Conservation (phyloP, 2,797 vertebrate species). For the Tauraco hartlaubi region DNA sequence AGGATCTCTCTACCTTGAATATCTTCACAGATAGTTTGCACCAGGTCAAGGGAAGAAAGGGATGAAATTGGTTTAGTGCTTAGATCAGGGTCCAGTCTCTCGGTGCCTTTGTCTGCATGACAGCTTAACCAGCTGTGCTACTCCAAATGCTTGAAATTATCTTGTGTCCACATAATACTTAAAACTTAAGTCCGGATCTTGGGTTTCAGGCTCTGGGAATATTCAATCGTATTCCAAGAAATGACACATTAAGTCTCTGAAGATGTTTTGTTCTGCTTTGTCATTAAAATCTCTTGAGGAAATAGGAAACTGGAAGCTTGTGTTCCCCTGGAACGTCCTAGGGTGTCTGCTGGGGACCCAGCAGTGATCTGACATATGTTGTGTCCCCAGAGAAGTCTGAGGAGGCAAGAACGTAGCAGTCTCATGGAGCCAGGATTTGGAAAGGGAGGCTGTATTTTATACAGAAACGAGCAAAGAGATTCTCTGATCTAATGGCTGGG, state of each 20-base stretch:
- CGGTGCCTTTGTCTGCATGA: background rate
- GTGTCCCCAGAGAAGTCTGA: background rate
- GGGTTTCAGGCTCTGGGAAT: background rate
- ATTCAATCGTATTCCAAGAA: background rate
- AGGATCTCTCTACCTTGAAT: background rate
- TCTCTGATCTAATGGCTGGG: background rate
- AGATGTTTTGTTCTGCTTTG: background rate
- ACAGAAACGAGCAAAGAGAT: background rate
- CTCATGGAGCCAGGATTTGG: background rate
- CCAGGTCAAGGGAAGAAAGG: background rate
- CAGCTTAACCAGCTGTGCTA: background rate
- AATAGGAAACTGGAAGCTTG: background rate
- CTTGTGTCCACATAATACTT: background rate
- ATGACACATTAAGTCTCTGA: background rate
- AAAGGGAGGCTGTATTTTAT: background rate
- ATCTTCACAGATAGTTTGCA: background rate
- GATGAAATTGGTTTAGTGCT: background rate
- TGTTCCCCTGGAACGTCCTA: accelerated
- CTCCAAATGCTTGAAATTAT: background rate
- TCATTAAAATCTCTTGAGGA: background rate
- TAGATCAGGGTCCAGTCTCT: background rate
- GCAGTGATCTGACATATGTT: background rate
- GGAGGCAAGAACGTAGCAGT: background rate
- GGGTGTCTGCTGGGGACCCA: background rate
- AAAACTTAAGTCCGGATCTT: background rate